phyloP scores from a whole-genome alignment of 2,113 vertebrate species.

The Emberiza fucata region DNA sequence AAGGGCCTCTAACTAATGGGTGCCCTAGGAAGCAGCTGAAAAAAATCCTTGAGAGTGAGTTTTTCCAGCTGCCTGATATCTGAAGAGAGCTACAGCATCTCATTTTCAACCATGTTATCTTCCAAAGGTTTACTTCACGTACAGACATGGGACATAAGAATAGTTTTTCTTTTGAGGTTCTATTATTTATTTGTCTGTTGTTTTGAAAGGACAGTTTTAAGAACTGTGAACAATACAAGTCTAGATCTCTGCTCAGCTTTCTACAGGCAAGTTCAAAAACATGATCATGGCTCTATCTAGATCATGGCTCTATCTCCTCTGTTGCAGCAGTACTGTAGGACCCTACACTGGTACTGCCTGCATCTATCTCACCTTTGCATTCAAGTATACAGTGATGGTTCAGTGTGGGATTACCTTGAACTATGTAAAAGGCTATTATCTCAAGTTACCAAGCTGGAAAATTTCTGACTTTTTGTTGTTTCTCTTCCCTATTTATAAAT shows the following conservation, averaged over 20 bases:
- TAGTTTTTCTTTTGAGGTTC: not conserved
- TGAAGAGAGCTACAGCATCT: not conserved
- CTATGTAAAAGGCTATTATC: not conserved
- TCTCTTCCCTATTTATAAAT: not conserved
- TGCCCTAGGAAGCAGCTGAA: not conserved
- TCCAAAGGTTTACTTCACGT: not conserved
- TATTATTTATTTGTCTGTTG: not conserved
- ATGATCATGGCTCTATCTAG: not conserved
- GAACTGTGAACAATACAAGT: not conserved
- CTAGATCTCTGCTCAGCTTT: not conserved
- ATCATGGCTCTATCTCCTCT: not conserved
- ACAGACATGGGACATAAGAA: not conserved
- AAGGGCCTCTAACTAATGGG: not conserved
- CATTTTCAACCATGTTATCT: not conserved
- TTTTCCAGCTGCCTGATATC: not conserved
- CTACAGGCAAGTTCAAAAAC: not conserved
- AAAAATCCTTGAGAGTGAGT: accelerated
- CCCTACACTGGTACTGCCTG: not conserved
- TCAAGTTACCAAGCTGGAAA: not conserved
- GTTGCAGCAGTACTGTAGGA: not conserved
- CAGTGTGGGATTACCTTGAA: not conserved
- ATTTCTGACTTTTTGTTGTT: not conserved
- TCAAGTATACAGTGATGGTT: not conserved
- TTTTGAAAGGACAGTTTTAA: not conserved
- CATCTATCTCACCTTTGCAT: not conserved